phyloP scores from a whole-genome alignment of 2,797 vertebrate genomes.

The Liasis olivaceus region DNA sequence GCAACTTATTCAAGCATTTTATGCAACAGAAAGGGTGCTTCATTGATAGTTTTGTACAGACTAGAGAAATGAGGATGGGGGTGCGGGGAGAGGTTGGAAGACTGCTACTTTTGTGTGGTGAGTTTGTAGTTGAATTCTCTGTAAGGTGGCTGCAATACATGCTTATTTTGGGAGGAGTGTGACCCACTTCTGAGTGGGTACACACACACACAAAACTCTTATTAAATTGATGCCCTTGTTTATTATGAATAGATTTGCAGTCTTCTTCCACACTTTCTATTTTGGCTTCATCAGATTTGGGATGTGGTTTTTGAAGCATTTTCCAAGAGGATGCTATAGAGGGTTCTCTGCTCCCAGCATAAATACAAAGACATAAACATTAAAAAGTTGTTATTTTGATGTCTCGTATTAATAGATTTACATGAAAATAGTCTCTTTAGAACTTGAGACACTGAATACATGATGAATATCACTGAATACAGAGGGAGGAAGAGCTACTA shows the following conservation, averaged over 20 bases:
- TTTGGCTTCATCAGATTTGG: background rate
- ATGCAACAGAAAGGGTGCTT: background rate
- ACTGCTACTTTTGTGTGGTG: background rate
- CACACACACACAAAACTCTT: background rate
- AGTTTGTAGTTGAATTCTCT: background rate
- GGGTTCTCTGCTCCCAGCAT: background rate
- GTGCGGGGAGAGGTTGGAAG: background rate
- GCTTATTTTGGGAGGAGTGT: background rate
- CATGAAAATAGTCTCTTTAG: background rate
- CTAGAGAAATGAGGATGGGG: background rate
- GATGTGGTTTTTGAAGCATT: background rate
- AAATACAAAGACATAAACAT: background rate
- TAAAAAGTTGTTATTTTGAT: background rate
- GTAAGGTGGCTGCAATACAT: background rate
- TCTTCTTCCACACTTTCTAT: background rate
- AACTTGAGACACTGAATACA: background rate
- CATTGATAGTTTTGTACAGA: background rate
- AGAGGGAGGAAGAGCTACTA: background rate
- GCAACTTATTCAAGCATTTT: background rate
- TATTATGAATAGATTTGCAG: background rate
- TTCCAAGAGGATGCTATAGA: background rate
- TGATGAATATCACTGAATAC: background rate
- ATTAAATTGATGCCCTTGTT: background rate
- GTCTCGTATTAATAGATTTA: background rate
- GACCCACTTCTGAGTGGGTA: background rate